Evolutionary conservation across 92 coral and sea anemone species (phyloP), one percentile per base, ranked within the genome.

Genomic region (Galaxea fascicularis): DNA sequence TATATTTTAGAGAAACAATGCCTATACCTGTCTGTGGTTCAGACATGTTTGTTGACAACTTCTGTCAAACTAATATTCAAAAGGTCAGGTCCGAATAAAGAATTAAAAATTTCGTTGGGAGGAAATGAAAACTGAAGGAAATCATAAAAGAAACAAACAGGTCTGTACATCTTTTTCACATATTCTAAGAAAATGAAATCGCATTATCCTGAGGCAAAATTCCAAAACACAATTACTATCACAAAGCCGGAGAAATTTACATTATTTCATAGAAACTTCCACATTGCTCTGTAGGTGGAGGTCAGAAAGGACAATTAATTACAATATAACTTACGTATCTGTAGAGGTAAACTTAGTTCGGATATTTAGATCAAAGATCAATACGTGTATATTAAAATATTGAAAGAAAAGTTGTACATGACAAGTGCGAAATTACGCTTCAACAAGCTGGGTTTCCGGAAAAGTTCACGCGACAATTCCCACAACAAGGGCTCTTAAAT

Each of bases 391-490:
- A 74, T 71, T 71, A 45, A 71, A 46, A 4, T 20, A 52, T 31
- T 14, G 26, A 22, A 47, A 9, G 41, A 59, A 56, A 21, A 58
- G 70, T 82, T 44, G 75, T 71, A 35, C 44, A 26, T 82, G 78
- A 82, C 71, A 57, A 82, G 78, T 71, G 28, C 28, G 74, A 82
- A 82, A 82, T 54, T 56, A 54, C 13, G 7, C 27, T 53, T 54
- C 28, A 10, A 45, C 77, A 82, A 71, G 77, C 10, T 69, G 28
- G 21, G 86, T 59, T 82, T 82, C 86, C 86, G 86, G 86, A 71
- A 57, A 71, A 70, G 28, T 53, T 71, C 78, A 69, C 78, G 70
- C 71, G 65, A 71, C 31, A 56, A 56, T 69, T 70, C 22, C 26
- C 24, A 26, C 22, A 58, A 71, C 60, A 70, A 79, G 84, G 58